Percentiles rank a stretch among this genome's conserved stretches.
Conservation (phyloP, 2,888 invertebrate genomes). For the Drosophila kuntzei region DNA sequence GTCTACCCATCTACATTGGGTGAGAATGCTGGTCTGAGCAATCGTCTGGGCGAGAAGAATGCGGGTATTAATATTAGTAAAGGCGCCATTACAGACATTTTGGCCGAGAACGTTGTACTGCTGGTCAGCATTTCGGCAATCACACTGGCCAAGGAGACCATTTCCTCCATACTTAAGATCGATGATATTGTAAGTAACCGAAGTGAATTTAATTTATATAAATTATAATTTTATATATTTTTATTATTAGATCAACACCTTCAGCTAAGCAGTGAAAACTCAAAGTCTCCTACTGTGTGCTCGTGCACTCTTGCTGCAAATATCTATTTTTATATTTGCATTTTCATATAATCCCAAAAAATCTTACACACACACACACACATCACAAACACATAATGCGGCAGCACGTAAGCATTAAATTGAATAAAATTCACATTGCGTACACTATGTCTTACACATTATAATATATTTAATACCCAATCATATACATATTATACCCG, state of each 20-base stretch:
- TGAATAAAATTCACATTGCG: constrained; percentile 73
- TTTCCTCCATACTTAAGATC: constrained; percentile 98
- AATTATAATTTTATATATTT: background rate
- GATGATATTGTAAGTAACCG: constrained; percentile 94
- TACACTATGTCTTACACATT: constrained; percentile 54
- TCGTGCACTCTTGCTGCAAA: constrained; percentile 43
- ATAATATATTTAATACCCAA: constrained; percentile 63
- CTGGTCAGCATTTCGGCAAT: constrained; percentile 97
- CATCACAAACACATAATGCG: constrained; percentile 49
- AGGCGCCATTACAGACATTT: constrained; percentile 98
- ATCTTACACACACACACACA: constrained; percentile 43
- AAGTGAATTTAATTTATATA: background rate
- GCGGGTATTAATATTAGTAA: constrained; percentile 98
- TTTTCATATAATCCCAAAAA: constrained; percentile 57
- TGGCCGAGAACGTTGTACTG: constrained; percentile 98
- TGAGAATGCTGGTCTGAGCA: constrained; percentile 95
- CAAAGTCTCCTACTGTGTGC: constrained; percentile 25
- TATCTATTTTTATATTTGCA: constrained; percentile 51
- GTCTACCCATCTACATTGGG: constrained; percentile 96
- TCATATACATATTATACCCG: no score
- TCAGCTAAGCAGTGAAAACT: constrained; percentile 69
- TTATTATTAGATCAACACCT: constrained; percentile 83
- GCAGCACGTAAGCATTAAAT: constrained; percentile 42
- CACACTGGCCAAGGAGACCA: constrained; percentile 97
- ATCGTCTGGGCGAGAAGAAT: constrained; percentile 92